These are phyloP conservation scores for Manis pentadactyla DNA, from an alignment of 2,797 vertebrate genomes.

Conservation along the genomic window DNA sequence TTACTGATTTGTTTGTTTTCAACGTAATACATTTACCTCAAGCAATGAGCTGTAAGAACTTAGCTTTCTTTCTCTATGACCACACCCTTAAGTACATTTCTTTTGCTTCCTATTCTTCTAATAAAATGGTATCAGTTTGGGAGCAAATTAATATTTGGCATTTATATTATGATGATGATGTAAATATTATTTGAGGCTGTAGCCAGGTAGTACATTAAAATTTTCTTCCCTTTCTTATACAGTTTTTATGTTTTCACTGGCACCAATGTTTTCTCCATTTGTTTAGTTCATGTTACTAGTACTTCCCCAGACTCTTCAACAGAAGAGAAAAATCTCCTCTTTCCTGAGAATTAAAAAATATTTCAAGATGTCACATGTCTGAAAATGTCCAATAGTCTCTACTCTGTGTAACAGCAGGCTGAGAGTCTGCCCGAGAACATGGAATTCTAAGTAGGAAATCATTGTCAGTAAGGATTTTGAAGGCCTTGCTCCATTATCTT, in stretches of 20 bases:
- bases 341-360: neutral
- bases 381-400: neutral
- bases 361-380: neutral
- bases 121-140: neutral
- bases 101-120: neutral
- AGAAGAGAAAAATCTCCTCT: neutral
- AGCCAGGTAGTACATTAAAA: neutral
- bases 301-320: neutral
- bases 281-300: neutral
- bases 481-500: too few species aligned
- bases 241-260: neutral
- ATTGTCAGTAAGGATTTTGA: neutral
- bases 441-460: neutral
- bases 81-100: neutral
- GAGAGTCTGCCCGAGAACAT: neutral
- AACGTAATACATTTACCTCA: conserved; percentile 4
- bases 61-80: neutral
- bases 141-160: neutral
- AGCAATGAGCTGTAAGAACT: neutral
- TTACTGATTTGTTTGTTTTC: neutral
- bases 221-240: neutral
- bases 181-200: neutral
- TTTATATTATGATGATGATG: neutral
- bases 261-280: neutral
- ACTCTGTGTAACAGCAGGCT: neutral